Evolutionary conservation across 2,797 vertebrate genomes (phyloP), one percentile per base, ranked within the genome.

Genomic region (Echeneis naucrates): DNA sequence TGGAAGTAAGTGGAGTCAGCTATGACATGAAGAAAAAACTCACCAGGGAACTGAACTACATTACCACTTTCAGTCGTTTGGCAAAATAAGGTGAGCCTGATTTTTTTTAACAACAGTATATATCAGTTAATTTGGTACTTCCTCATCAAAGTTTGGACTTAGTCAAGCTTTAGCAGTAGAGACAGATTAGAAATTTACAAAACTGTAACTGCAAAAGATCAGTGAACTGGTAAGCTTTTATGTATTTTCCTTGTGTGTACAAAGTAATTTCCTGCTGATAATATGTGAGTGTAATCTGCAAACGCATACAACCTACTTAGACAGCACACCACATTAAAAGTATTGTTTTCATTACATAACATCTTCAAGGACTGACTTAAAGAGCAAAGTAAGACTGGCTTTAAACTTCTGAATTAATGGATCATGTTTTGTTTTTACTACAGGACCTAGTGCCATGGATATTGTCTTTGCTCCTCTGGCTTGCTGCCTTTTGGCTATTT

Each of bases 51-150:
- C 50, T 72, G 45, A 64, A 65, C n/a, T 11, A 13, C 69, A 48
- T 77, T 82, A 47, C 53, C 80, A 59, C 75, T 90, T 86, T 82
- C 19, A 68, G 45, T 78, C 33, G 57, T 19, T 50, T 2, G 8
- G 55, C 44, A 72, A 66, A 61, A 52, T 47, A 78, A 84, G 91
- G 92, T 94, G 69, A 92, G 92, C 37, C 26, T 5, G 27, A 44
- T 52, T 57, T 60, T 79, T 47, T 40, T 7, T n/a, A 53, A 45
- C 62, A n/a, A n/a, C 8, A 37, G 0, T 53, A 14, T 23, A 33
- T 1, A 40, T 1, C 21, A 44, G 16, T 44, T 12, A 4, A 21
- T 6, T 57, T 2, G 5, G 5, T 14, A 11, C 2, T 78, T 51
- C 19, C 16, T 30, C 24, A 54, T 65, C 4, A 2, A 9, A 21